Conservation (phyloP, 2,113 vertebrate genomes). For the Peucedramus taeniatus region DNA sequence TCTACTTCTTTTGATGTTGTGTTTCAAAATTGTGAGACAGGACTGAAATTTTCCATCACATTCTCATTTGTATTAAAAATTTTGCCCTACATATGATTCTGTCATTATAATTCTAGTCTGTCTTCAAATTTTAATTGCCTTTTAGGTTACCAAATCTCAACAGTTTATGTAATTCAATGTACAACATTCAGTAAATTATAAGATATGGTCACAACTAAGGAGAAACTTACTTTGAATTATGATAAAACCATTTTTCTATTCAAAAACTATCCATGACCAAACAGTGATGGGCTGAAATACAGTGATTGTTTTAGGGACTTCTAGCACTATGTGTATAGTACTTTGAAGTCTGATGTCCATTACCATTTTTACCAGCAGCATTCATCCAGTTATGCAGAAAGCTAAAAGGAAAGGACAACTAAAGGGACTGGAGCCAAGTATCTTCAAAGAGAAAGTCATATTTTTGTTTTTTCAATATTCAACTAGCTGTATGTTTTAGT, state of each 20-base stretch:
- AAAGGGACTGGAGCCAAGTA: constrained; percentile 2
- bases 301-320: not conserved
- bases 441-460: not conserved
- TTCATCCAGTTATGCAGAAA: not conserved
- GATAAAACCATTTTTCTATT: not conserved
- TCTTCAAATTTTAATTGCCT: constrained; percentile 2
- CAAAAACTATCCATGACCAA: not conserved
- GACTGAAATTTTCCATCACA: not conserved
- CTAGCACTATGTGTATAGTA: not conserved
- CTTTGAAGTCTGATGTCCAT: constrained; percentile 1
- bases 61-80: constrained; percentile 15
- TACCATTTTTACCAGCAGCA: not conserved
- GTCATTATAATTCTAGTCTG: not conserved
- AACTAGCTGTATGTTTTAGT: not conserved
- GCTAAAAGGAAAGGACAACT: not conserved
- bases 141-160: not conserved
- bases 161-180: not conserved
- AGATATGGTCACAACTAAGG: not conserved
- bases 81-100: not conserved
- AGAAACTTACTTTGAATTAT: not conserved
- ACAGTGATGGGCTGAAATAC: not conserved
- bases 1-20: not conserved
- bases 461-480: not conserved
- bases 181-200: not conserved
- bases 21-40: not conserved